Evolutionary conservation across 2,888 invertebrate genomes (phyloP).

Genomic region (Arctia plantaginis): DNA sequence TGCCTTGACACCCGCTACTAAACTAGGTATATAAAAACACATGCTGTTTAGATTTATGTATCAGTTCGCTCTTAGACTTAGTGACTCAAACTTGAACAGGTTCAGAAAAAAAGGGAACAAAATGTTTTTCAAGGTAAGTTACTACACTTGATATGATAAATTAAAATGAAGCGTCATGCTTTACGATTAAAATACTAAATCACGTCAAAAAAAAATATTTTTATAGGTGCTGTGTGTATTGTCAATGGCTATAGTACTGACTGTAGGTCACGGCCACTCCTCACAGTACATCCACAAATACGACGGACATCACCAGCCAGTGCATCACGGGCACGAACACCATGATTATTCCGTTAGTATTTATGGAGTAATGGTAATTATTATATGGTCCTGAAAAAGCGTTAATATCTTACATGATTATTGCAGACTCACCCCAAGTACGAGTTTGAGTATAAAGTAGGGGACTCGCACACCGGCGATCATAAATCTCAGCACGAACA

Average conservation of each 20-base stretch:
- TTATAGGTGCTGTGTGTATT: slow-evolving; percentile 25
- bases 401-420: neutral
- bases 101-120: neutral
- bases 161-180: neutral
- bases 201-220: neutral
- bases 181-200: neutral
- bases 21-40: slow-evolving; percentile 12
- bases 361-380: neutral
- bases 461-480: slow-evolving; percentile 83
- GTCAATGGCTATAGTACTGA: slow-evolving; percentile 21
- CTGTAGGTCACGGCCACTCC: slow-evolving; percentile 51
- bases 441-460: slow-evolving; percentile 57
- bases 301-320: slow-evolving; percentile 54
- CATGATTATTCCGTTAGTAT: slow-evolving; percentile 38
- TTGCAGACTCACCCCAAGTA: slow-evolving; percentile 54
- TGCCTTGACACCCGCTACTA: slow-evolving; percentile 29
- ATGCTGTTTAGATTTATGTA: neutral
- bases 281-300: slow-evolving; percentile 62
- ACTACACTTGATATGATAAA: neutral
- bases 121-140: slow-evolving; percentile 4
- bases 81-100: neutral
- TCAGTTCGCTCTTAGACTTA: slow-evolving; percentile 1
- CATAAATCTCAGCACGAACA: slow-evolving; percentile 73
- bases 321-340: slow-evolving; percentile 42
- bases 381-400: no score